These are phyloP conservation scores for Patella depressa DNA, from an alignment of 2,888 invertebrate genomes.

Conservation along the genomic window DNA sequence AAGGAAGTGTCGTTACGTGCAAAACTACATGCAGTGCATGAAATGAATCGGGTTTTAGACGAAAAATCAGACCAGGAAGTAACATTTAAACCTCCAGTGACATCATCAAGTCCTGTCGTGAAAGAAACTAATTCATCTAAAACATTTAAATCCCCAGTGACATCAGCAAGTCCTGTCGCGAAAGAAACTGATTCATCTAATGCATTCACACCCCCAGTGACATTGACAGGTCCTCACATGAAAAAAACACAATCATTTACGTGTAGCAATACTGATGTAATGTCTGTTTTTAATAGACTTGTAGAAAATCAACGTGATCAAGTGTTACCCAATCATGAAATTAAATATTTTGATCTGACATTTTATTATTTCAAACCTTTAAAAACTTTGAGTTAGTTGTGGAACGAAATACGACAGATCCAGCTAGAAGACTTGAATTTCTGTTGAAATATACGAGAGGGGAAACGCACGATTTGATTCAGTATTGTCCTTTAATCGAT, in stretches of 20 bases:
- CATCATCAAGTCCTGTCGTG: not conserved
- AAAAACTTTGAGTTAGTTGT: not conserved
- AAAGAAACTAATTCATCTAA: not conserved
- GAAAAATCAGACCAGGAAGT: not conserved
- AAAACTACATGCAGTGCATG: not conserved
- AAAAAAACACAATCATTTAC: not conserved
- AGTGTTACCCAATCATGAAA: not conserved
- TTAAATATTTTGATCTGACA: not conserved
- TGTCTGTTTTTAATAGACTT: not conserved
- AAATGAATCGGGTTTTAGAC: not conserved
- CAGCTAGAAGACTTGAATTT: constrained; percentile 6
- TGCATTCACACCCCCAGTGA: not conserved
- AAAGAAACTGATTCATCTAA: not conserved
- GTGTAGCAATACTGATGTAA: not conserved
- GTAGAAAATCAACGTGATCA: not conserved
- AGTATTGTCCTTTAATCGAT: not conserved
- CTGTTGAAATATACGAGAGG: constrained; percentile 1
- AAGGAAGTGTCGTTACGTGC: not conserved
- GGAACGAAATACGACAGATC: not conserved
- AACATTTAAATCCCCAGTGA: too few relatives aligned
- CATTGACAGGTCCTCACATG: not conserved
- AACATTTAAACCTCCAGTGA: not conserved
- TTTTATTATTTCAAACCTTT: not conserved
- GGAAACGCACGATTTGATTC: not conserved
- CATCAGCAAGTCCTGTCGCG: not conserved